phyloP scores from a whole-genome alignment of 2,797 vertebrate species.

The Peromyscus eremicus region DNA sequence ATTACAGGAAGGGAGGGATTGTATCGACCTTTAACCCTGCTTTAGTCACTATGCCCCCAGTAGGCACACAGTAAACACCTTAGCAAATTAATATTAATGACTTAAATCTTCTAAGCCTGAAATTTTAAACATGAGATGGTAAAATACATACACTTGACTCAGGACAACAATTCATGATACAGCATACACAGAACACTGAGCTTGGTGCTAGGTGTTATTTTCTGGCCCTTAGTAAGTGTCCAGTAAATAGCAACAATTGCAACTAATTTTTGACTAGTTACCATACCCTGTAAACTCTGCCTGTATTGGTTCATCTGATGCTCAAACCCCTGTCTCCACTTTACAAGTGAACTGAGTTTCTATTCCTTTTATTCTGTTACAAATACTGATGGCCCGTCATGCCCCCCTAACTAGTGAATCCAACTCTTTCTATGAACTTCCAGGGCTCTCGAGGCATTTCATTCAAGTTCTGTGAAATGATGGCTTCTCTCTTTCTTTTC shows the following conservation, averaged over 20 bases:
- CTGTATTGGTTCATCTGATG: conserved; percentile 5
- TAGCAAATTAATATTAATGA: not conserved
- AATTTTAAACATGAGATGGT: not conserved
- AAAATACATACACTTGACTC: not conserved
- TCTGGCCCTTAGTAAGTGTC: not conserved
- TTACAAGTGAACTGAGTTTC: not conserved
- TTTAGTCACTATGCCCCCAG: not conserved
- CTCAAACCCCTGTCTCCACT: not conserved
- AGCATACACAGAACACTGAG: not conserved
- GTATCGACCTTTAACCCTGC: not conserved
- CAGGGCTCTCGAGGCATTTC: not conserved
- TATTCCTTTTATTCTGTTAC: conserved; percentile 32
- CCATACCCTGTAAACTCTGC: not conserved
- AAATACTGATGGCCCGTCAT: not conserved
- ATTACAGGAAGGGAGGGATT: not conserved
- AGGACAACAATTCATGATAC: not conserved
- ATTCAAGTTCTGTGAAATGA: not conserved
- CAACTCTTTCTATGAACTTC: not conserved
- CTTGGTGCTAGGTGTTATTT: not conserved
- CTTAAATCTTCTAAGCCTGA: conserved; percentile 21
- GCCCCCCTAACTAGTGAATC: not conserved
- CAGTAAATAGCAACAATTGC: conserved; percentile 27
- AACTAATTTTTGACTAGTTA: not conserved
- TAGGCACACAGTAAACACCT: not conserved
- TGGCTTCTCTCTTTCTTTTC: conserved; percentile 44